Conservation (phyloP, 2,797 vertebrate species). For the Falco biarmicus region DNA sequence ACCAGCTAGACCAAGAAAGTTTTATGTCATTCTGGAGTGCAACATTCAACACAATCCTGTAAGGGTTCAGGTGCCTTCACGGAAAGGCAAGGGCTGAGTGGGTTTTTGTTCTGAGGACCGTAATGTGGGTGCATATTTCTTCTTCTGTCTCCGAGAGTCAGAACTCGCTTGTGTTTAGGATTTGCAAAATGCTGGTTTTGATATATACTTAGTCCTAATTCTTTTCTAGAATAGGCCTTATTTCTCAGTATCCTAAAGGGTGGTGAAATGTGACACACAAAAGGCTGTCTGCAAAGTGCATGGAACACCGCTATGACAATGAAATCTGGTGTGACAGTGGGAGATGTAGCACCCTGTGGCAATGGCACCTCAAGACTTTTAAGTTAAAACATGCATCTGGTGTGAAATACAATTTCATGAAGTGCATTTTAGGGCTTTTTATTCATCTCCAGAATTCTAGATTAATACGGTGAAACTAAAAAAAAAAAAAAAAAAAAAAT, state of each 20-base stretch:
- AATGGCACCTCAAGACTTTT: background rate
- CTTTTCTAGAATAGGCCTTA: background rate
- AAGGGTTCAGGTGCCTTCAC: background rate
- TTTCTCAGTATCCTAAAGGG: background rate
- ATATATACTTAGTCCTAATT: background rate
- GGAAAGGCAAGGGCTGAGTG: background rate
- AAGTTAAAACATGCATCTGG: background rate
- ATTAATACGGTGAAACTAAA: background rate
- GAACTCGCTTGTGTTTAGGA: background rate
- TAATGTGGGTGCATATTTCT: background rate
- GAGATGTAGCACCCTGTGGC: background rate
- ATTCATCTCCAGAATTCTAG: background rate
- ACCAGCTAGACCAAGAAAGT: background rate
- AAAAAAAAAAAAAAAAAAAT: background rate
- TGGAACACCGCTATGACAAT: rapidly evolving
- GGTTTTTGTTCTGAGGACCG: background rate
- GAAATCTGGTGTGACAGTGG: background rate
- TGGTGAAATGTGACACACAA: background rate
- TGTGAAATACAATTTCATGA: background rate
- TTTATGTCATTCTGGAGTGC: background rate
- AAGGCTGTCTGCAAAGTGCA: background rate
- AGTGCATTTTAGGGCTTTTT: background rate
- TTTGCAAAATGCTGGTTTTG: background rate
- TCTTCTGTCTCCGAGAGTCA: background rate
- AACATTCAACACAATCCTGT: background rate